Evolutionary conservation across 2,113 vertebrate genomes (phyloP), one percentile per base, ranked within the genome.

Genomic region (Pitta sordida): DNA sequence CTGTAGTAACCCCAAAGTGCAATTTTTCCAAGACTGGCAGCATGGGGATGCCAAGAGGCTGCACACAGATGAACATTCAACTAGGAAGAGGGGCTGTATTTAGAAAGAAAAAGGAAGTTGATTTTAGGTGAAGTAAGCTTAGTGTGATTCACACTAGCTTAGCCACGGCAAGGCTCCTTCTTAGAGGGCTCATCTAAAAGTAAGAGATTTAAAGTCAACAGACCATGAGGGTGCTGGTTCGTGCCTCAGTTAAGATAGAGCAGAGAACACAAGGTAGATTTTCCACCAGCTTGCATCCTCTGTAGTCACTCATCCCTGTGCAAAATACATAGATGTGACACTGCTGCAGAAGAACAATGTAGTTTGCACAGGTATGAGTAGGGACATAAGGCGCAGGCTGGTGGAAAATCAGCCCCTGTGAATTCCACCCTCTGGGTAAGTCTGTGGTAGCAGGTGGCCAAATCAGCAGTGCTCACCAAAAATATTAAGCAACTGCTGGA

Each of bases 251-350:
- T 95, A 74, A 81, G 85, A 94, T 46, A 64, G 73, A 95, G 68
- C 56, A 74, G 55, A 93, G 75, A 90, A 92, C 91, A 96, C 82
- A 96, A 90, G 73, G 78, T 74, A 75, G 88, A 88, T 95, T 95
- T 96, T 96, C 94, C 95, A 94, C 64, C 3, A 9, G 58, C 60
- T 93, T 96, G 79, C 87, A 86, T 85, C 91, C 82, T 94, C 91
- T 95, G 3, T 64, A 90, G 82, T 90, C 87, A 94, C 69, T 78
- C 82, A 93, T 59, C 55, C 85, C 87, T 71, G 79, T 0, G 3
- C 83, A 94, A 95, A 95, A 88, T 43, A n/a, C n/a, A n/a, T n/a
- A 56, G 82, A 94, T 88, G 79, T 6, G 12, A 68, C 93, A 67
- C 77, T 52, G 76, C 68, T 86, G 60, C 90, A 55, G 80, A 80